These are phyloP conservation scores for Drosophila littoralis DNA, from an alignment of 1,140 invertebrate species.

Conservation along the genomic window DNA sequence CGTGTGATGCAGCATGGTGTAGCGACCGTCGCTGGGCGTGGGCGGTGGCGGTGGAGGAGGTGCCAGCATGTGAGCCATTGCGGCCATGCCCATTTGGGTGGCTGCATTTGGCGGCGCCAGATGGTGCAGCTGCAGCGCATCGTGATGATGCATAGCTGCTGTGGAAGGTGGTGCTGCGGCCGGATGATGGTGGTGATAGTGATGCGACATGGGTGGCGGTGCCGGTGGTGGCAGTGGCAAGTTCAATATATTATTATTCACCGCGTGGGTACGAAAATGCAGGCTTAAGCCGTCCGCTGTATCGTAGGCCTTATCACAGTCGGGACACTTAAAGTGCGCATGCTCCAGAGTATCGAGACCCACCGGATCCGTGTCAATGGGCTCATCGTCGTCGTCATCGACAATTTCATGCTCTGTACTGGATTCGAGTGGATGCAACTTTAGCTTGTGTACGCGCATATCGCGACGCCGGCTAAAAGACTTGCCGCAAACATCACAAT, in stretches of 20 bases:
- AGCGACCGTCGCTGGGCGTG: slow-evolving; percentile 68
- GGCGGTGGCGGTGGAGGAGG: slow-evolving; percentile 75
- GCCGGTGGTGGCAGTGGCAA: slow-evolving; percentile 63
- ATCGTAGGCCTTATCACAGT: slow-evolving; percentile 82
- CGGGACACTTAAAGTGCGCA: slow-evolving; percentile 79
- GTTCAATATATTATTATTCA: slow-evolving; percentile 67
- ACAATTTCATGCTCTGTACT: slow-evolving; percentile 68
- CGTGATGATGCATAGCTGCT: slow-evolving; percentile 57
- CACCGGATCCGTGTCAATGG: slow-evolving; percentile 77
- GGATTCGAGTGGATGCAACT: slow-evolving; percentile 70
- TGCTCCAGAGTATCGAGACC: slow-evolving; percentile 63
- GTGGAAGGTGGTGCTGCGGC: slow-evolving; percentile 34
- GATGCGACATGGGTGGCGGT: slow-evolving; percentile 67
- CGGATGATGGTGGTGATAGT: slow-evolving; percentile 63
- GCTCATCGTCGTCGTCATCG: slow-evolving; percentile 73
- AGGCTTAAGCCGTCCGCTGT: slow-evolving; percentile 72
- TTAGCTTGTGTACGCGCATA: slow-evolving; percentile 84
- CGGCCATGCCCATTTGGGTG: slow-evolving; percentile 76
- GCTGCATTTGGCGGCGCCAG: slow-evolving; percentile 67
- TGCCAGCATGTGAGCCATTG: slow-evolving; percentile 75
- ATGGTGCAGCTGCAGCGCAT: slow-evolving; percentile 66
- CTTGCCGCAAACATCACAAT: slow-evolving; percentile 90
- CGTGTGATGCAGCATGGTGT: slow-evolving; percentile 71
- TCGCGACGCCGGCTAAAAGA: slow-evolving; percentile 88
- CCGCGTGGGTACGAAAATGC: slow-evolving; percentile 77